A percentile compares a stretch with the other conserved stretches of the same genome.
Conservation (phyloP, 2,797 vertebrate genomes). For the Streptopelia turtur region DNA sequence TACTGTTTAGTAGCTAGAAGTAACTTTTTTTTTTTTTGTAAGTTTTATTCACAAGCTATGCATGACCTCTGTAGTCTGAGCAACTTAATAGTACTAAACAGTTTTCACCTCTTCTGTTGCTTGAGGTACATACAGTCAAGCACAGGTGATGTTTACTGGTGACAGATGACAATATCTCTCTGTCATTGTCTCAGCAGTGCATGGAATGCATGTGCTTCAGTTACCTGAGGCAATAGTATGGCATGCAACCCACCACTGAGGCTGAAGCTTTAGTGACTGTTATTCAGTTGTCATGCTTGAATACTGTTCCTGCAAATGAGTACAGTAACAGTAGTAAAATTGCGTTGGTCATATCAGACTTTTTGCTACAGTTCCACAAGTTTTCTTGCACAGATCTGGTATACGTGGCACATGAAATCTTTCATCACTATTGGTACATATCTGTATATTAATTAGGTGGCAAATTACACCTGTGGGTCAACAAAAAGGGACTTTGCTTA, state of each 20-base stretch:
- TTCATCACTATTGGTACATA: not conserved
- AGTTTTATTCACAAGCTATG: not conserved
- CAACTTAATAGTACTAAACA: not conserved
- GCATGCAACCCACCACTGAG: not conserved
- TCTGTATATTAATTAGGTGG: rapidly evolving
- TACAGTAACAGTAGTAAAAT: not conserved
- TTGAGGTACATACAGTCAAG: not conserved
- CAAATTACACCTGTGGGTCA: not conserved
- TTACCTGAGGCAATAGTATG: not conserved
- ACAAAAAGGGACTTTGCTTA: not conserved
- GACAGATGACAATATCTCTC: not conserved
- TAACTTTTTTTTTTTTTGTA: not conserved
- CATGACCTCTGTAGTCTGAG: not conserved
- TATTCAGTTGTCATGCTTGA: not conserved
- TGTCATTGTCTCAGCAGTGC: not conserved
- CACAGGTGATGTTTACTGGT: not conserved
- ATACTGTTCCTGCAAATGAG: not conserved
- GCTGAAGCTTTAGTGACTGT: not conserved
- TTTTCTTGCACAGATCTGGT: not conserved
- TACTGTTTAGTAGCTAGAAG: not conserved
- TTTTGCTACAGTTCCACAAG: not conserved
- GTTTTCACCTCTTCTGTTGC: not conserved
- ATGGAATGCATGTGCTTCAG: not conserved
- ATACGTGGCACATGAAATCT: not conserved
- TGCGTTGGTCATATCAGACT: not conserved